Evolutionary conservation across 2,888 invertebrate genomes (phyloP).

Genomic region (Sceliomorpha sp.): DNA sequence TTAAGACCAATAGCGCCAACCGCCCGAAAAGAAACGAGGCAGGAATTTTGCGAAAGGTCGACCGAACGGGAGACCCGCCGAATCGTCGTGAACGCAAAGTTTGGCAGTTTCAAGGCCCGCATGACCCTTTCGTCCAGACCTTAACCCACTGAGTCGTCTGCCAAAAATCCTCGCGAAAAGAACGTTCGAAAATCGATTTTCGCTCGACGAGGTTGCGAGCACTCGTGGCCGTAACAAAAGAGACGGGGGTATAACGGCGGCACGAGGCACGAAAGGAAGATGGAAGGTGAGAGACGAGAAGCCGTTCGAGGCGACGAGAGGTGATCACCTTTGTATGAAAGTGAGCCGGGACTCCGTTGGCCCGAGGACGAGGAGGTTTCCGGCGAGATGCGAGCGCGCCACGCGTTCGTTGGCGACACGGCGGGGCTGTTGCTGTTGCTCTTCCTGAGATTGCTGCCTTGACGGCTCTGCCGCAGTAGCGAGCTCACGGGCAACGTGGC

Average conservation of each 20-base stretch:
- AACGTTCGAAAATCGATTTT: slow-evolving; percentile 10
- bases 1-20: no score
- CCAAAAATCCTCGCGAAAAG: slow-evolving; percentile 13
- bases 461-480: slow-evolving; percentile 85
- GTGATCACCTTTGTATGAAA: slow-evolving; percentile 85
- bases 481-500: slow-evolving; percentile 89
- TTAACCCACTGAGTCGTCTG: slow-evolving; percentile 50
- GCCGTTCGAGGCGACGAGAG: neutral
- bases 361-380: slow-evolving; percentile 86
- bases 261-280: slow-evolving; percentile 1
- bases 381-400: slow-evolving; percentile 85
- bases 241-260: neutral
- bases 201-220: neutral
- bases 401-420: slow-evolving; percentile 84
- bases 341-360: slow-evolving; percentile 87
- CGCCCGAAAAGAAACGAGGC: no score
- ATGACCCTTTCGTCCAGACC: slow-evolving; percentile 41
- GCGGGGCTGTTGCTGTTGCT: slow-evolving; percentile 85
- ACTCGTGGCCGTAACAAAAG: neutral
- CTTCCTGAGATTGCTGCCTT: slow-evolving; percentile 80
- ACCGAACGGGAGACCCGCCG: no score
- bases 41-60: no score
- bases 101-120: slow-evolving; percentile 2
- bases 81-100: no score
- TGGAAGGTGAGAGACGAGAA: slow-evolving; percentile 2